Evolutionary conservation across 2,888 invertebrate species (phyloP), one percentile per base, ranked within the genome.

Genomic region (Eurois occulta): DNA sequence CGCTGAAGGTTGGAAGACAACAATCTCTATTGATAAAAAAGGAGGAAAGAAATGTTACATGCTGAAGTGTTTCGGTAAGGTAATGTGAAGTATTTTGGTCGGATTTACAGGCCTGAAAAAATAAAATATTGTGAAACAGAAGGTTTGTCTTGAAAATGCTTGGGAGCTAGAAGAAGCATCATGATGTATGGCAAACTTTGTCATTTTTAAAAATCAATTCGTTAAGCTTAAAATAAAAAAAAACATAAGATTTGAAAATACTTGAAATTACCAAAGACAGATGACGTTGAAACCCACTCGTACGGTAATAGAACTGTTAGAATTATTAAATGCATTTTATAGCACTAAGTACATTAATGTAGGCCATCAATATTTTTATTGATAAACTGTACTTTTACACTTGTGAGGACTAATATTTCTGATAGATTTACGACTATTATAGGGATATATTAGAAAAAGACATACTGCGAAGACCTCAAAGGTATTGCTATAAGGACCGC

Each of bases 1-100:
- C 69, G 68, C 78, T 74, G 85, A 86, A 85, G 87, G 87, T 75
- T 86, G 73, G 13, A 48, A 85, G 80, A 83, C 78, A 88, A 85
- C 75, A 77, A 73, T 88, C 41, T 68, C 60, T 74, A 80, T 81
- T 75, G 85, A 85, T 80, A 79, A 80, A 85, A 79, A 75, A 66
- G 58, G 41, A 24, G 58, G 48, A 55, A 62, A 77, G 78, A 83
- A 60, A 52, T 69, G 41, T 82, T 68, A 58, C 41, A 69, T 66
- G 18, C 28, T 58, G 10, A 67, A 67, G 21, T 46, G 11, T 43
- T 81, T 73, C 43, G 11, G 28, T 41, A 64, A 64, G 32, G n/a
- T 52, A 28, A 13, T 10, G 21, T 69, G 5, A 24, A 71, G 41
- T 38, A 43, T 52, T 60, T 52, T 35, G 1, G 8, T 1, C 1